Conservation (phyloP, 2,797 vertebrate species). For the Ciconia nigra region DNA sequence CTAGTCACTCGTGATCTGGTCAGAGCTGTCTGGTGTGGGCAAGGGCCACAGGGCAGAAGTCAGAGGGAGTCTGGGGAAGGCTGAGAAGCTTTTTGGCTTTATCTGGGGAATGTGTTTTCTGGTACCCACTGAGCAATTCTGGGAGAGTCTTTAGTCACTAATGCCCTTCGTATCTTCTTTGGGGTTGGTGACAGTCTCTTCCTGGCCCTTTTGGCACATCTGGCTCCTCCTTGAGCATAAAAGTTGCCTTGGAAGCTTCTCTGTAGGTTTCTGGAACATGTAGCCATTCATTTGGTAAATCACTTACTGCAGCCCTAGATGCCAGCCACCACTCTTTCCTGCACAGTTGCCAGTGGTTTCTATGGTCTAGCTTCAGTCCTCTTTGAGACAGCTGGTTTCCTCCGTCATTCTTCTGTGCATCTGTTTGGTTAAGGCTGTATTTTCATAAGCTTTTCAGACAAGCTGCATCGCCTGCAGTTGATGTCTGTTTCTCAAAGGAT, state of each 20-base stretch:
- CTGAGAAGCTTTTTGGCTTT: neutral
- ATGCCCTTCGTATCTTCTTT: neutral
- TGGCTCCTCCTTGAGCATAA: neutral
- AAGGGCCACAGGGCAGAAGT: neutral
- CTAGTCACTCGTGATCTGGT: neutral
- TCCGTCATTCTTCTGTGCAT: neutral
- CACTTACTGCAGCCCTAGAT: neutral
- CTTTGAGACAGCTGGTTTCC: neutral
- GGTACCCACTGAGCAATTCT: neutral
- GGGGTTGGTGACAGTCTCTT: neutral
- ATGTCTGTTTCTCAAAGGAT: neutral
- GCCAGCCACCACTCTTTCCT: neutral
- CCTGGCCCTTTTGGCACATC: neutral
- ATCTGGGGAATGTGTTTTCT: neutral
- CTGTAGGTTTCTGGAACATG: neutral
- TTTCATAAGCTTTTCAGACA: neutral
- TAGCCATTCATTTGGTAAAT: neutral
- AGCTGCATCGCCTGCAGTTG: neutral
- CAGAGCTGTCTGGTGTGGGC: neutral
- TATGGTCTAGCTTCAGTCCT: neutral
- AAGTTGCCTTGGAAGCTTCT: neutral
- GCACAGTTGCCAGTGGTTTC: neutral
- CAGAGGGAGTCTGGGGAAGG: neutral
- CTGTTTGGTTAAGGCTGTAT: neutral
- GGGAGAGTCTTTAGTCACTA: neutral